Conservation (phyloP, 2,888 invertebrate genomes). For the Drosophila nigricruria region DNA sequence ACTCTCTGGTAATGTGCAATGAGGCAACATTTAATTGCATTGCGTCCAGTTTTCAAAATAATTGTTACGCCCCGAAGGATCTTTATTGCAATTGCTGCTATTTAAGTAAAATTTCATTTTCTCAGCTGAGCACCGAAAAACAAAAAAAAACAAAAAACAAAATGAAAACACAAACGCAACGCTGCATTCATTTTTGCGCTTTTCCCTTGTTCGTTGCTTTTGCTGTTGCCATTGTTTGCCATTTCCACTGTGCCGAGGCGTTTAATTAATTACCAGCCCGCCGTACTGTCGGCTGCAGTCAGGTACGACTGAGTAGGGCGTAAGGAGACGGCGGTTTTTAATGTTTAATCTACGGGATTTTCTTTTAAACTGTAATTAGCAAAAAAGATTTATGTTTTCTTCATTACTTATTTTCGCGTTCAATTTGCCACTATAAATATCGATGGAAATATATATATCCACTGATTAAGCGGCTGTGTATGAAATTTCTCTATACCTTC, state of each 20-base stretch:
- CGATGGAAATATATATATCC: conserved; percentile 1
- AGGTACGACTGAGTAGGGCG: conserved; percentile 25
- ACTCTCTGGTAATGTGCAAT: conserved; percentile 4
- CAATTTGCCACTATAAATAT: conserved; percentile 10
- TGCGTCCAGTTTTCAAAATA: conserved; percentile 12
- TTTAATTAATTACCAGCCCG: conserved; percentile 49
- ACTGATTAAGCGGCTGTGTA: not conserved
- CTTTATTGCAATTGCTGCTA: conserved; percentile 16
- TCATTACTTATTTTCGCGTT: not conserved
- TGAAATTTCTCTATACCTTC: not conserved
- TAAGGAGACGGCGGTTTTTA: conserved; percentile 5
- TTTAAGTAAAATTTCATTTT: conserved; percentile 35
- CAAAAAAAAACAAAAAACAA: not conserved
- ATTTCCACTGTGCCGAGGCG: conserved; percentile 15
- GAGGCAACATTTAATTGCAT: conserved; percentile 29
- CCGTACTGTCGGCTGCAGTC: conserved; percentile 7
- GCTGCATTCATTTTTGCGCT: conserved; percentile 25
- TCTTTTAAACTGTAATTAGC: conserved; percentile 41
- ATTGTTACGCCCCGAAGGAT: conserved; percentile 7
- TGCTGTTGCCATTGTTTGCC: conserved; percentile 9
- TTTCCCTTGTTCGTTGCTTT: not conserved
- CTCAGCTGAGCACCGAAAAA: conserved; percentile 20
- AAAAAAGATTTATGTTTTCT: not conserved
- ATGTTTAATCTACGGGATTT: conserved; percentile 23
- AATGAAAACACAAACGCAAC: conserved; percentile 17